phyloP scores from a whole-genome alignment of 2,888 invertebrate genomes.

The Pardosa pseudoannulata region DNA sequence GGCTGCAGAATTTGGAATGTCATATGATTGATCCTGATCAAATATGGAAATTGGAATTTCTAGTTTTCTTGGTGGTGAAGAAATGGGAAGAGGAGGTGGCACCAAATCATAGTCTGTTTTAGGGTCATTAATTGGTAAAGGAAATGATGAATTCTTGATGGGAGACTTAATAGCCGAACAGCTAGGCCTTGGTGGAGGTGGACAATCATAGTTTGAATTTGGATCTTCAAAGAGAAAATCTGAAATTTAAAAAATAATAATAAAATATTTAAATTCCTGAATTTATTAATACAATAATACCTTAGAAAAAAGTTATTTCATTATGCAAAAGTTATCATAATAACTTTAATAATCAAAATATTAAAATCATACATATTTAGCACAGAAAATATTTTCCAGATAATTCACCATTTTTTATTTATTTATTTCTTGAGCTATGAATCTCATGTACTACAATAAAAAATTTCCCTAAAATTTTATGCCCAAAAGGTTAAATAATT shows the following conservation, averaged over 20 bases:
- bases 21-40: conserved; percentile 39
- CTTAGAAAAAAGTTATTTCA: no score
- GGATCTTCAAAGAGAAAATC: conserved; percentile 50
- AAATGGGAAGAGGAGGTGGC: conserved; percentile 50
- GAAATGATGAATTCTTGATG: background rate
- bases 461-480: background rate
- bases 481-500: background rate
- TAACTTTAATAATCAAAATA: no score
- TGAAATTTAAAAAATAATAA: background rate
- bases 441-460: no score
- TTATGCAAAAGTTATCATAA: no score
- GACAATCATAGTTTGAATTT: conserved; percentile 45
- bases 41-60: background rate
- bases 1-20: conserved; percentile 30
- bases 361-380: no score
- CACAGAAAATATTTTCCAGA: no score
- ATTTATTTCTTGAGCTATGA: no score
- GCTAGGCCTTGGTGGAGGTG: conserved; percentile 50
- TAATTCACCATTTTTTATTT: no score
- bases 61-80: conserved; percentile 38
- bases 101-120: conserved; percentile 56
- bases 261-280: no score
- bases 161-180: conserved; percentile 2
- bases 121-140: conserved; percentile 6
- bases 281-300: no score